phyloP scores from a whole-genome alignment of 92 coral and sea anemone species.

The Galaxea fascicularis region DNA sequence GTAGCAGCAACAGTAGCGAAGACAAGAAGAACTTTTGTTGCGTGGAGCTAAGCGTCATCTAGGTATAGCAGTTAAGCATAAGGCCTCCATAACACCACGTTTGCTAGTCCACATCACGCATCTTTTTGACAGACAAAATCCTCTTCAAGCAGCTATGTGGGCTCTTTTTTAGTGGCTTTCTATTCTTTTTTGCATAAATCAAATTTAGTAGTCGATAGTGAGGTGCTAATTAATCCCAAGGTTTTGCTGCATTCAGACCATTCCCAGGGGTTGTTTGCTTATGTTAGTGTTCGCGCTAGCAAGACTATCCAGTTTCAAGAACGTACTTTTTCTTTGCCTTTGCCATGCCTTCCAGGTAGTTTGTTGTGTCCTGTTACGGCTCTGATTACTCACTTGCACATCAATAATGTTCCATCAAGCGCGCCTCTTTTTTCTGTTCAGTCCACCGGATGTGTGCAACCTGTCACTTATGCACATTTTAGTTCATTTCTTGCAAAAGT shows the following conservation, averaged over 20 bases:
- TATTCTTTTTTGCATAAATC: conserved; percentile 18
- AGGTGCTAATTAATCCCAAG: background rate
- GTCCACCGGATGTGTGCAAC: background rate
- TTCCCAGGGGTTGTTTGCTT: conserved; percentile 5
- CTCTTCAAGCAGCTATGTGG: conserved; percentile 39
- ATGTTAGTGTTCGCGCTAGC: background rate
- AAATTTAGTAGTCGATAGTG: conserved; percentile 9
- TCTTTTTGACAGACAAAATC: background rate
- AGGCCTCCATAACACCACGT: conserved; percentile 25
- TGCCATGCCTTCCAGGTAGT: conserved; percentile 18
- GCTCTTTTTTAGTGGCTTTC: conserved; percentile 33
- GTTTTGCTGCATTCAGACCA: background rate
- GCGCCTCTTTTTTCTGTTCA: conserved; percentile 17
- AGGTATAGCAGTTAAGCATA: conserved; percentile 15
- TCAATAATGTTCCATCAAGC: background rate
- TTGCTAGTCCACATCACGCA: background rate
- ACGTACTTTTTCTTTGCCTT: conserved; percentile 9
- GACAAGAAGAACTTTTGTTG: conserved; percentile 20
- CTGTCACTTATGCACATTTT: conserved; percentile 1
- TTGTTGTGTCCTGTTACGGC: conserved; percentile 29
- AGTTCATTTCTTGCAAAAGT: background rate
- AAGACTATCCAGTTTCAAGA: conserved; percentile 25
- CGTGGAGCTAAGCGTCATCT: conserved; percentile 25
- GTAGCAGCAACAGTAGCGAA: conserved; percentile 66
- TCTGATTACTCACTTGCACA: background rate